Percentiles rank a stretch among this genome's conserved stretches.
Conservation (phyloP, 2,113 vertebrate genomes). For the Dipodomys stephensi region DNA sequence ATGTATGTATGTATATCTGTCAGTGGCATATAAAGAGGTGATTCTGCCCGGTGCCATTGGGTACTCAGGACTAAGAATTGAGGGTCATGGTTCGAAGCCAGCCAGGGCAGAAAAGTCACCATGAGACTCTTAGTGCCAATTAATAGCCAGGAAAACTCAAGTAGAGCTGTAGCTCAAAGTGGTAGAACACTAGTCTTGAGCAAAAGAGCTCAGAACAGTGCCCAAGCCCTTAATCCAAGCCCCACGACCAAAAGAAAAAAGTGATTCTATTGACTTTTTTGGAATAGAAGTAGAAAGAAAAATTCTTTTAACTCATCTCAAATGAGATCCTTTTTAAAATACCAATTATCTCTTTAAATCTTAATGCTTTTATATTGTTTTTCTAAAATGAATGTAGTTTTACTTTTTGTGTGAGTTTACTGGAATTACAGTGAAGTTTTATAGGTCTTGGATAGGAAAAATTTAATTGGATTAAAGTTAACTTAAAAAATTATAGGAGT, state of each 20-base stretch:
- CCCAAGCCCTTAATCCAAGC: no score
- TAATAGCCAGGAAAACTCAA: no score
- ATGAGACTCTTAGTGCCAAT: no score
- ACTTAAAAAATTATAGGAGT: no score
- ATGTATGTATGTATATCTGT: neutral
- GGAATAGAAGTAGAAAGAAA: neutral
- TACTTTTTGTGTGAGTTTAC: neutral
- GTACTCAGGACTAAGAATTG: no score
- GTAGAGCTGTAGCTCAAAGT: no score
- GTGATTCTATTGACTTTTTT: neutral
- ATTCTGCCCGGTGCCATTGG: neutral
- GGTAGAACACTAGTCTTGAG: neutral
- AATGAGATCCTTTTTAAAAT: constrained; percentile 28
- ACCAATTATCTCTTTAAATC: neutral
- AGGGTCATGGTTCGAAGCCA: no score
- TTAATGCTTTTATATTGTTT: constrained; percentile 6
- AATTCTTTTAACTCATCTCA: neutral
- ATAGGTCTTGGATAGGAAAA: no score
- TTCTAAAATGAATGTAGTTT: neutral
- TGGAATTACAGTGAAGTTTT: neutral
- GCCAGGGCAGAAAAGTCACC: no score
- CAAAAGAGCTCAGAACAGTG: no score
- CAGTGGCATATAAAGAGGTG: constrained; percentile 6
- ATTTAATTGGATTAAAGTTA: no score
- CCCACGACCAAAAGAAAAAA: no score